A percentile compares a stretch with the other conserved stretches of the same genome.
Conservation (phyloP, 2,888 invertebrate species). For the Spodoptera exigua region DNA sequence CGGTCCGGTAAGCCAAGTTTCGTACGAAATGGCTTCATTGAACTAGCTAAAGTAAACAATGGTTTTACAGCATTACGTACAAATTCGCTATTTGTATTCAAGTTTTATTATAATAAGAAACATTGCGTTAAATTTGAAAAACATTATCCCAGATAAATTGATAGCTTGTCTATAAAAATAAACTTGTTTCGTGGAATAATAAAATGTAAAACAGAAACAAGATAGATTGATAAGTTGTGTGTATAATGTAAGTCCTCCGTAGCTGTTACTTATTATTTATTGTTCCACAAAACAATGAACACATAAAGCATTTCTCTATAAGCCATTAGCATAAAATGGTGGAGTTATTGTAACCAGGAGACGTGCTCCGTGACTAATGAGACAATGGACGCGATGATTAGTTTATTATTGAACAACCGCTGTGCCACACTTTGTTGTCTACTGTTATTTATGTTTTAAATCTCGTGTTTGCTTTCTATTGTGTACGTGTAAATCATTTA, state of each 20-base stretch:
- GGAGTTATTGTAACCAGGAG: slow-evolving; percentile 64
- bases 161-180: slow-evolving; percentile 44
- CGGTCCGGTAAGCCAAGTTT: slow-evolving; percentile 1
- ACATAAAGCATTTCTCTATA: slow-evolving; percentile 84
- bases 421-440: slow-evolving; percentile 50
- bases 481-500: slow-evolving; percentile 49
- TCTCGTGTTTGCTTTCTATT: slow-evolving; percentile 50
- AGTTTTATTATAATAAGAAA: slow-evolving; percentile 18
- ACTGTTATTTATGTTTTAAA: slow-evolving; percentile 47
- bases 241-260: slow-evolving; percentile 61
- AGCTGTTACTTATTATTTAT: slow-evolving; percentile 74
- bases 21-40: neutral
- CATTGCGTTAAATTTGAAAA: slow-evolving; percentile 31
- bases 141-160: slow-evolving; percentile 49
- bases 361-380: slow-evolving; percentile 64
- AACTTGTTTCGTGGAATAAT: slow-evolving; percentile 62
- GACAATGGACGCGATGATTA: slow-evolving; percentile 53
- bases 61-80: slow-evolving; percentile 13
- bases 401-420: slow-evolving; percentile 48
- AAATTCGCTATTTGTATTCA: slow-evolving; percentile 19
- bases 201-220: slow-evolving; percentile 59
- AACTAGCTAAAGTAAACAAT: slow-evolving; percentile 20
- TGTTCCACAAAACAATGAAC: slow-evolving; percentile 82
- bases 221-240: slow-evolving; percentile 55
- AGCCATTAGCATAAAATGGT: slow-evolving; percentile 81